phyloP scores from a whole-genome alignment of 2,888 invertebrate genomes.

The Chrysodeixis includens region DNA sequence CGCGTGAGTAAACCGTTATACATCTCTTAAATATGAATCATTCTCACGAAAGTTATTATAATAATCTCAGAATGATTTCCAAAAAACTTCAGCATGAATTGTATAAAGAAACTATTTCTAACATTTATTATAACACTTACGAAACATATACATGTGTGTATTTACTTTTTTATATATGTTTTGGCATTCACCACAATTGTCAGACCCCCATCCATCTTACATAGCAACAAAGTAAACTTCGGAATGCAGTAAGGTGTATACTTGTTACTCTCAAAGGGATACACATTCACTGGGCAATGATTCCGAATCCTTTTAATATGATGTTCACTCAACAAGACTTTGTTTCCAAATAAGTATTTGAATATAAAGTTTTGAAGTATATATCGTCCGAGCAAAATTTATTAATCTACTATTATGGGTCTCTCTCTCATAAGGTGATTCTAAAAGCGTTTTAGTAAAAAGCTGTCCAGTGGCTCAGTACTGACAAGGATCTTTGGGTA shows the following conservation, averaged over 20 bases:
- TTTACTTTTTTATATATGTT: not conserved
- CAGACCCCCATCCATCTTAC: constrained; percentile 18
- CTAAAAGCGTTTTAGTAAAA: no score
- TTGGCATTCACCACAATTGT: constrained; percentile 3
- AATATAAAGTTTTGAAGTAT: not conserved
- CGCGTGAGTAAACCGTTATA: no score
- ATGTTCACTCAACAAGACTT: constrained; percentile 12
- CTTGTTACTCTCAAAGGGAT: constrained; percentile 26
- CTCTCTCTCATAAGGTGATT: no score
- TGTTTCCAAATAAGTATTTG: not conserved
- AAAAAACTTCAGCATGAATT: no score
- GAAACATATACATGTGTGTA: no score
- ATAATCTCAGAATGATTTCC: no score
- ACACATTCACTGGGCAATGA: constrained; percentile 32
- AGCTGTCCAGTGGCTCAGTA: no score
- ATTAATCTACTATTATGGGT: no score
- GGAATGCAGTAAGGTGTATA: constrained; percentile 20
- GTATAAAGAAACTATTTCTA: not conserved
- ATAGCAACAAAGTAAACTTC: constrained; percentile 30
- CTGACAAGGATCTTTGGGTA: no score
- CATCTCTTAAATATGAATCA: no score
- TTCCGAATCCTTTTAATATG: constrained; percentile 12
- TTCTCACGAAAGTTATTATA: no score
- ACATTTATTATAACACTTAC: no score
- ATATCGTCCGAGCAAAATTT: not conserved